These are phyloP conservation scores for Corvus moneduloides DNA, from an alignment of 2,113 vertebrate species.

Conservation along the genomic window DNA sequence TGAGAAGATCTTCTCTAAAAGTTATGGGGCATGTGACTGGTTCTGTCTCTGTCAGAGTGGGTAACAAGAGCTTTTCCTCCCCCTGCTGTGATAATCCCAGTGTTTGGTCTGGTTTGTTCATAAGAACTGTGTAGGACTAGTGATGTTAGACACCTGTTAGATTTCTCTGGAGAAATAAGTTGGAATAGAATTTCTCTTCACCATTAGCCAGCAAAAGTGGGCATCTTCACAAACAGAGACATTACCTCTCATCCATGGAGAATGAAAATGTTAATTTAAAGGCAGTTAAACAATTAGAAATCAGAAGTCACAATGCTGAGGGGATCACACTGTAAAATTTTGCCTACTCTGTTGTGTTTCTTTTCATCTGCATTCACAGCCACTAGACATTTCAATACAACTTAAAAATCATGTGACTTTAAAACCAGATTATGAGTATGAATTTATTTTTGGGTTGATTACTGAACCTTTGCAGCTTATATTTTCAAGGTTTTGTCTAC, in stretches of 20 bases:
- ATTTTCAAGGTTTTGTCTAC: background rate
- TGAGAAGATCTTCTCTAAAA: background rate
- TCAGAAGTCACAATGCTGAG: background rate
- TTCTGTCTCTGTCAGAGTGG: background rate
- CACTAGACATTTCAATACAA: background rate
- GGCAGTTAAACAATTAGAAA: background rate
- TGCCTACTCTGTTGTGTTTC: background rate
- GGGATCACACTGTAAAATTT: background rate
- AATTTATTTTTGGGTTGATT: background rate
- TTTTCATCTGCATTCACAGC: background rate
- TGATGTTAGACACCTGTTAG: background rate
- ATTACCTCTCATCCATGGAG: background rate
- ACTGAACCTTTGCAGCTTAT: background rate
- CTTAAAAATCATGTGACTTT: background rate
- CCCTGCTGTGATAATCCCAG: conserved; percentile 29
- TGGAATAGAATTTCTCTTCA: background rate
- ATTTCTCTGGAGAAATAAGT: background rate
- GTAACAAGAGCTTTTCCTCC: conserved; percentile 41
- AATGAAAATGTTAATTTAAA: background rate
- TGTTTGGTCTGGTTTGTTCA: conserved; percentile 22
- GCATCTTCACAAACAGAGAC: background rate
- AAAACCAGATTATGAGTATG: background rate
- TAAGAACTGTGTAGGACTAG: background rate
- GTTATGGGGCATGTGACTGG: background rate
- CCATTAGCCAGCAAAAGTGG: background rate